These are phyloP conservation scores for Podarcis muralis DNA, from an alignment of 2,113 vertebrate species.

Conservation along the genomic window DNA sequence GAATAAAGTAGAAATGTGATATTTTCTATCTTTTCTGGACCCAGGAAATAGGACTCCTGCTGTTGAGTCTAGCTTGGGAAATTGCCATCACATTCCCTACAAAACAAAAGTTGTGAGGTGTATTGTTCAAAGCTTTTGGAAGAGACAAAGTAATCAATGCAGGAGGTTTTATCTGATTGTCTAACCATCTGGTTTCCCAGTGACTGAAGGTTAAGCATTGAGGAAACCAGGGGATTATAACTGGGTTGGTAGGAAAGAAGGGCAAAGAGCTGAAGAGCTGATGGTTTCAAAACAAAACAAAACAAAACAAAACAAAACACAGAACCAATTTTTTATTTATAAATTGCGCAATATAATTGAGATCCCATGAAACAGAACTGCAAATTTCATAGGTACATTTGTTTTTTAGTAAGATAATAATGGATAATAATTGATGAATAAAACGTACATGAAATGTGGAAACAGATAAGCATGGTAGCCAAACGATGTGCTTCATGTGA, in stretches of 20 bases:
- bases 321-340: not conserved
- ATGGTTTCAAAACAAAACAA: not conserved
- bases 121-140: constrained; percentile 61
- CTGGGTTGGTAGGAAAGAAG: not conserved
- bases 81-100: not conserved
- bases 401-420: constrained; percentile 4
- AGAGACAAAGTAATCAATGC: constrained; percentile 62
- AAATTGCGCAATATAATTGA: not conserved
- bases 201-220: constrained; percentile 67
- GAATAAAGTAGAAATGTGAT: constrained; percentile 82
- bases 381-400: not conserved
- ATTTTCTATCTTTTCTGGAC: constrained; percentile 79
- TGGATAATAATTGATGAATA: not conserved
- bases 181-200: constrained; percentile 79
- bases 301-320: not conserved
- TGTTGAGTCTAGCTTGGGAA: constrained; percentile 53
- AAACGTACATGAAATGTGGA: not conserved
- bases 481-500: not conserved
- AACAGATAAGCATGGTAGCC: not conserved
- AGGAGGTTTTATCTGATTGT: constrained; percentile 74
- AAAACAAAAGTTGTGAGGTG: constrained; percentile 51
- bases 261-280: not conserved
- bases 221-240: constrained; percentile 45
- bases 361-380: not conserved
- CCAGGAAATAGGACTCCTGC: constrained; percentile 78